Conservation (phyloP, 2,888 invertebrate genomes). For the Melanotus villosus region DNA sequence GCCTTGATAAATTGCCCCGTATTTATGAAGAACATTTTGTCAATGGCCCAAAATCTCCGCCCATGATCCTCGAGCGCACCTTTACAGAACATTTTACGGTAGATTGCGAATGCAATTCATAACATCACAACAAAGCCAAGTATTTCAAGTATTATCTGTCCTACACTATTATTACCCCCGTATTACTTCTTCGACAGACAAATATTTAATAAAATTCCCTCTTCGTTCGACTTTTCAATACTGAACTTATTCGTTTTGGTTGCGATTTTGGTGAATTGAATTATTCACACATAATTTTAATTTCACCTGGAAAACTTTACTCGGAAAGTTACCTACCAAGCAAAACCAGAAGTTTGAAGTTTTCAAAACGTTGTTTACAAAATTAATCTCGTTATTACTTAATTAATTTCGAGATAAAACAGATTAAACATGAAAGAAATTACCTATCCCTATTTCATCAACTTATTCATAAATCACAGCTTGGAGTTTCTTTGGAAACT, state of each 20-base stretch:
- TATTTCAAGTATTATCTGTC: constrained; percentile 42
- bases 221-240: background rate
- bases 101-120: constrained; percentile 43
- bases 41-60: constrained; percentile 44
- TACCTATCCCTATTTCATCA: too few relatives aligned
- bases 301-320: too few relatives aligned
- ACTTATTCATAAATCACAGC: too few relatives aligned
- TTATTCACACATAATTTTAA: too few relatives aligned
- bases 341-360: too few relatives aligned
- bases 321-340: too few relatives aligned
- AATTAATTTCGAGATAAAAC: too few relatives aligned
- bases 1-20: constrained; percentile 45
- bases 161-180: constrained; percentile 26
- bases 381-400: too few relatives aligned
- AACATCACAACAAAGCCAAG: constrained; percentile 43
- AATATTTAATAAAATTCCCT: constrained; percentile 36
- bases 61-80: constrained; percentile 41
- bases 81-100: constrained; percentile 45
- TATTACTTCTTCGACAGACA: constrained; percentile 24
- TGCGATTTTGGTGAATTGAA: background rate
- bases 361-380: too few relatives aligned
- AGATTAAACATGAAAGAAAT: too few relatives aligned
- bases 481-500: too few relatives aligned
- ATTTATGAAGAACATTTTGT: constrained; percentile 47
- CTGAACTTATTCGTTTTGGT: background rate